Evolutionary conservation across 2,797 vertebrate genomes (phyloP).

Genomic region (Pseudochromis fuscus): DNA sequence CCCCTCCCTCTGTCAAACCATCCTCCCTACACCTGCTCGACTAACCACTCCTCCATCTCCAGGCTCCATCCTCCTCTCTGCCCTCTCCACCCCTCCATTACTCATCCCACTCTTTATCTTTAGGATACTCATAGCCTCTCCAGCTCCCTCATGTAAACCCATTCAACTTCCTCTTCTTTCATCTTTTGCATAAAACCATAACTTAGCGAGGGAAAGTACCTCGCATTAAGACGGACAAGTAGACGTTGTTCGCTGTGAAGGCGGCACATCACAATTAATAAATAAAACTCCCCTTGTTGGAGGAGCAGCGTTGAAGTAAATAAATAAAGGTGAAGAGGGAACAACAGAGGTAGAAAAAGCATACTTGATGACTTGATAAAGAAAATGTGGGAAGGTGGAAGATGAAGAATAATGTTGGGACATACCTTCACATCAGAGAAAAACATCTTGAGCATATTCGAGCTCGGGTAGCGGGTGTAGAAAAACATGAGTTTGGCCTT

Average conservation of each 20-base stretch:
- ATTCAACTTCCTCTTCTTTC: slow-evolving; percentile 76
- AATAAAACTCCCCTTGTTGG: slow-evolving; percentile 55
- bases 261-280: slow-evolving; percentile 47
- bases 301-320: slow-evolving; percentile 18
- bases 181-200: slow-evolving; percentile 79
- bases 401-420: slow-evolving; percentile 19
- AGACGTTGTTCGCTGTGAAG: slow-evolving; percentile 42
- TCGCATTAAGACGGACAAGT: slow-evolving; percentile 52
- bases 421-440: slow-evolving; percentile 99
- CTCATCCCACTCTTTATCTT: slow-evolving; percentile 74
- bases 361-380: background rate
- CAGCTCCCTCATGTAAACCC: slow-evolving; percentile 66
- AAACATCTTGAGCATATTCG: slow-evolving; percentile 99
- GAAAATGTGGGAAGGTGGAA: background rate
- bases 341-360: background rate
- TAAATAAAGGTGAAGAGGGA: slow-evolving; percentile 24
- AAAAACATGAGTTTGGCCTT: slow-evolving; percentile 99
- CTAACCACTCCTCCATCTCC: slow-evolving; percentile 76
- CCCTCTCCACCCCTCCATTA: slow-evolving; percentile 69
- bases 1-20: slow-evolving; percentile 58
- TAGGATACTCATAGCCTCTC: slow-evolving; percentile 69
- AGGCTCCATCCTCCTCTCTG: slow-evolving; percentile 70
- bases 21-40: slow-evolving; percentile 74
- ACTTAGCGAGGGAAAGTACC: slow-evolving; percentile 55
- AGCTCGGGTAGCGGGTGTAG: slow-evolving; percentile 98